Evolutionary conservation across 2,888 invertebrate genomes (phyloP), one percentile per base, ranked within the genome.

Genomic region (Eugnorisma glareosa): DNA sequence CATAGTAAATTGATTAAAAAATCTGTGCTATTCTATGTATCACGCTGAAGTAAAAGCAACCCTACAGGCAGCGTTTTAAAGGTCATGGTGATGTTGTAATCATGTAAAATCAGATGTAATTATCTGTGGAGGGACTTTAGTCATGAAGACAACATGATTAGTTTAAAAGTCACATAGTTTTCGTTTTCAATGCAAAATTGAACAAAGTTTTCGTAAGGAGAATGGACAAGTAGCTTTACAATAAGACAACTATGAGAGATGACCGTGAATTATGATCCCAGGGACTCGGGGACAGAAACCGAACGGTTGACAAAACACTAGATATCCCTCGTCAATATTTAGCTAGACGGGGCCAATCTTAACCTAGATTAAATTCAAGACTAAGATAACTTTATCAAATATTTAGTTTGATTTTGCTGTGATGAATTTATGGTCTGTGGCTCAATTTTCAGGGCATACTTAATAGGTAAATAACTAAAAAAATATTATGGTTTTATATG

Each of bases 301-400:
- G 43, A 71, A 66, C 72, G 77, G 80, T 86, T 89, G 89, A 86
- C 89, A 87, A 83, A 89, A 87, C 90, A 87, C 86, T 40, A 85
- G 90, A 88, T 90, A 88, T 61, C 37, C 11, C 13, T 45, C 40
- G 83, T 83, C 83, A 84, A 86, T 86, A 84, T 86, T 84, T 79
- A 83, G 48, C 45, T 48, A 67, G 79, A 31, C 66, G 51, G 57
- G 28, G 45, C 57, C 63, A 54, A 83, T 86, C 75, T 71, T 54
- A 59, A 75, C 75, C 70, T 43, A 85, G 71, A 83, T 83, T 70
- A 77, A 83, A 77, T 73, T 73, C 13, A 13, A 72, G 76, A 57
- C 61, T 35, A 57, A 63, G 70, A 71, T 70, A 73, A 81, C 43
- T 35, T n/a, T 28, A 57, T 57, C 24, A 57, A 71, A 81, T 81